phyloP scores from a whole-genome alignment of 2,888 invertebrate genomes.

The Coenonympha arcania region DNA sequence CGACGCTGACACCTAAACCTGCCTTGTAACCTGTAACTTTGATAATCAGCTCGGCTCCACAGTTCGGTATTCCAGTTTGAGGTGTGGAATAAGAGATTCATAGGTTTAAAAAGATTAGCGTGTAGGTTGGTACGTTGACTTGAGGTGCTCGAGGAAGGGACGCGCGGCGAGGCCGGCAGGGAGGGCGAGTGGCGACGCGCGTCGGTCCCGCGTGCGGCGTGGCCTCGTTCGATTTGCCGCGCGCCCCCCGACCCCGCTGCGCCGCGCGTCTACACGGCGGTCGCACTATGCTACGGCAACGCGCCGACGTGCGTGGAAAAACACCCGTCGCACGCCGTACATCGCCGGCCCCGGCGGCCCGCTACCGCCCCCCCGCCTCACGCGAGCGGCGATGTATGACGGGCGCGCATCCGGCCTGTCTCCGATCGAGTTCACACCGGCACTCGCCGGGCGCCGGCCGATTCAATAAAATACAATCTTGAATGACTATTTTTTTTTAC shows the following conservation, averaged over 20 bases:
- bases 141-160: conserved; percentile 61
- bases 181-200: conserved; percentile 40
- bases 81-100: conserved; percentile 69
- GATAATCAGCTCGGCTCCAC: conserved; percentile 61
- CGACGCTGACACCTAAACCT: conserved; percentile 46
- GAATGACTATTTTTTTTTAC: conserved; percentile 36
- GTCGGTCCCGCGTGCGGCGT: conserved; percentile 55
- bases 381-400: conserved; percentile 42
- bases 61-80: conserved; percentile 65
- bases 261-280: conserved; percentile 34
- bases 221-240: conserved; percentile 72
- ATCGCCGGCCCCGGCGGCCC: conserved; percentile 36
- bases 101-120: conserved; percentile 68
- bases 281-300: conserved; percentile 55
- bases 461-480: conserved; percentile 32
- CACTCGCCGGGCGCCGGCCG: conserved; percentile 46
- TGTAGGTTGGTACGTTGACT: conserved; percentile 57
- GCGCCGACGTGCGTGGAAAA: conserved; percentile 57
- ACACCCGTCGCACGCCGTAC: conserved; percentile 49
- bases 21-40: conserved; percentile 66
- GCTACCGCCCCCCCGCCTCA: too few species aligned
- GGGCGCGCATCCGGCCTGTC: conserved; percentile 28
- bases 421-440: conserved; percentile 27
- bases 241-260: conserved; percentile 37
- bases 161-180: conserved; percentile 46